Evolutionary conservation across 2,113 vertebrate genomes (phyloP).

Genomic region (Rhynchomys soricoides): DNA sequence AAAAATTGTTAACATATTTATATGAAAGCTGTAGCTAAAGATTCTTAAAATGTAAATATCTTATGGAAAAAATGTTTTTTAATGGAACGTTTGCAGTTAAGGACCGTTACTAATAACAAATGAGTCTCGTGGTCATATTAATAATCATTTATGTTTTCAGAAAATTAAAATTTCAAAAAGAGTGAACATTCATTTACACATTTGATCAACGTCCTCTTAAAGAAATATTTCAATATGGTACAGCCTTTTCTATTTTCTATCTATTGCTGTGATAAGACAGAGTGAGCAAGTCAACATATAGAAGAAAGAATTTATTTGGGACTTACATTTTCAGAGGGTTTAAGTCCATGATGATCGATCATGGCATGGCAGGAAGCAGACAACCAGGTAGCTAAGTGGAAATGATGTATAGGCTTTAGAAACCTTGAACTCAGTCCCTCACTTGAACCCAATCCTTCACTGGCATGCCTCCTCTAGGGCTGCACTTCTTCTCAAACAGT

Average conservation of each 20-base stretch:
- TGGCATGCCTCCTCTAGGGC: not conserved
- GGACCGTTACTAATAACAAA: not conserved
- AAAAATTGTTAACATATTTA: not conserved
- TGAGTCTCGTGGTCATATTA: not conserved
- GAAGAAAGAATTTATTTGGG: not conserved
- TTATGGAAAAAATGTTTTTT: not conserved
- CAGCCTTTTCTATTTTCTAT: not conserved
- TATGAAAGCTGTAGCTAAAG: not conserved
- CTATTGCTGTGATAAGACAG: not conserved
- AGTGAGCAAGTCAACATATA: not conserved
- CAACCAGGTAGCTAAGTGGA: not conserved
- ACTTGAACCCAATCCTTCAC: not conserved
- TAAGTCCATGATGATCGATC: not conserved
- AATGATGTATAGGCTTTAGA: not conserved
- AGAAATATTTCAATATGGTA: not conserved
- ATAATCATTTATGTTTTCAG: not conserved
- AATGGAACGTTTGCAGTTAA: not conserved
- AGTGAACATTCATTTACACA: not conserved
- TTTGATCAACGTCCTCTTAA: not conserved
- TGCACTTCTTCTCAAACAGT: not conserved
- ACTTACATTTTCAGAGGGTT: not conserved
- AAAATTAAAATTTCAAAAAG: conserved; percentile 10
- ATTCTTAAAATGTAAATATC: not conserved
- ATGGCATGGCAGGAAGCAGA: not conserved
- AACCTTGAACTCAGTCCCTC: not conserved